A percentile compares a stretch with the other conserved stretches of the same genome.
phyloP scores from a whole-genome alignment of 2,113 vertebrate genomes.

The Tachycineta bicolor region DNA sequence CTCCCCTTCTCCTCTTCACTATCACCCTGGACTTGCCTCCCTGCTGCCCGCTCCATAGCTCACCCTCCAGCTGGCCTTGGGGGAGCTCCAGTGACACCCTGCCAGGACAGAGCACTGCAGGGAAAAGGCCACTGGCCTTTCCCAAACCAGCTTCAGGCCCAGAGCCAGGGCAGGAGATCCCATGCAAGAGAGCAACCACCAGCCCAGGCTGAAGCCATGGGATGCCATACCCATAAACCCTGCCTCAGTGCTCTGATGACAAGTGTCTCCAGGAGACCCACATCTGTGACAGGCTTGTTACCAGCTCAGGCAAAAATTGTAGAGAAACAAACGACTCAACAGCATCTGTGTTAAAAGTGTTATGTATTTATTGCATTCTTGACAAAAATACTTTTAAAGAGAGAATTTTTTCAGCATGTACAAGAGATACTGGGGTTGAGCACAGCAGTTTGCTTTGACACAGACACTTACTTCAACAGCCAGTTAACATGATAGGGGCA shows the following conservation, averaged over 20 bases:
- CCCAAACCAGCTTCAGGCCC: neutral
- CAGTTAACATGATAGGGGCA: neutral
- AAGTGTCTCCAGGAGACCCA: neutral
- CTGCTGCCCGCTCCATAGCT: neutral
- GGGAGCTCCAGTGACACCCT: rapidly evolving
- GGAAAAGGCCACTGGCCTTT: neutral
- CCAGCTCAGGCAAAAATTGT: neutral
- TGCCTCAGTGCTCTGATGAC: neutral
- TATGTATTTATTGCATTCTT: constrained; percentile 78
- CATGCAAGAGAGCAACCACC: neutral
- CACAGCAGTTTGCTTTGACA: constrained; percentile 38
- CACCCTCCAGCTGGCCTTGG: rapidly evolving
- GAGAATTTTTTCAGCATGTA: constrained; percentile 52
- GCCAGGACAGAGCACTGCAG: neutral
- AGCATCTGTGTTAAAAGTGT: constrained; percentile 60
- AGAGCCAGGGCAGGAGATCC: neutral
- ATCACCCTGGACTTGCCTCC: neutral
- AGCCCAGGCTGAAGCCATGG: neutral
- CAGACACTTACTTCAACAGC: constrained; percentile 38
- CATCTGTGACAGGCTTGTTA: neutral
- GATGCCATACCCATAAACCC: neutral
- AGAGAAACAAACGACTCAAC: constrained; percentile 34
- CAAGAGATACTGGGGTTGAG: constrained; percentile 20
- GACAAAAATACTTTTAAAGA: constrained; percentile 74
- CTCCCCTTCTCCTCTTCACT: neutral